Percentiles rank a stretch among this genome's conserved stretches.
These are phyloP conservation scores for Callyntrura sp. DNA, from an alignment of 2,888 invertebrate species.

Conservation along the genomic window DNA sequence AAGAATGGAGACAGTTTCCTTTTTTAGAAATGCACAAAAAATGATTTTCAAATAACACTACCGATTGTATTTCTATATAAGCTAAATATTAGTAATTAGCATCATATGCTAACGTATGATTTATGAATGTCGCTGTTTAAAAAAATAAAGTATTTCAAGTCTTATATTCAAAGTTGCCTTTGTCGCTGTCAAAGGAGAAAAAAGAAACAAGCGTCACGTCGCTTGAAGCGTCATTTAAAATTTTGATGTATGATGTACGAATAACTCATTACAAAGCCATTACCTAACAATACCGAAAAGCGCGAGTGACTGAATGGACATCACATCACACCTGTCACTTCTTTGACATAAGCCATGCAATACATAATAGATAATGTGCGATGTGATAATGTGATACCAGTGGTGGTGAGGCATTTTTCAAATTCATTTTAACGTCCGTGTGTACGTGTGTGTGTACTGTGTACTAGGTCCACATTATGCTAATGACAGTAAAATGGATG, in stretches of 20 bases:
- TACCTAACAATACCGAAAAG: slow-evolving; percentile 36
- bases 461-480: slow-evolving; percentile 19
- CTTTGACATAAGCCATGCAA: slow-evolving; percentile 52
- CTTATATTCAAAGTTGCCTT: neutral
- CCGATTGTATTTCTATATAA: neutral
- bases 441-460: neutral
- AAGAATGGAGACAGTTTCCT: neutral
- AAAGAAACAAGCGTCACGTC: slow-evolving; percentile 45
- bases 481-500: slow-evolving; percentile 50
- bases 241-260: slow-evolving; percentile 33
- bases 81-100: neutral
- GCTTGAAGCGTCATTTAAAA: slow-evolving; percentile 50
- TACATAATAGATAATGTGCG: neutral
- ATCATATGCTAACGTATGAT: neutral
- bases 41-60: neutral
- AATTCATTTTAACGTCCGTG: neutral
- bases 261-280: slow-evolving; percentile 35
- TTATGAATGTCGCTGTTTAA: slow-evolving; percentile 13
- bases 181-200: neutral
- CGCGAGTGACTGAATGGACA: slow-evolving; percentile 49
- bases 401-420: slow-evolving; percentile 10
- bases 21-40: neutral
- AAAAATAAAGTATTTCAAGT: neutral
- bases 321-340: slow-evolving; percentile 53
- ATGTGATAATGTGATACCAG: neutral